These are phyloP conservation scores for Potamarius usumacintae DNA, from an alignment of 2,113 vertebrate species.

Conservation along the genomic window DNA sequence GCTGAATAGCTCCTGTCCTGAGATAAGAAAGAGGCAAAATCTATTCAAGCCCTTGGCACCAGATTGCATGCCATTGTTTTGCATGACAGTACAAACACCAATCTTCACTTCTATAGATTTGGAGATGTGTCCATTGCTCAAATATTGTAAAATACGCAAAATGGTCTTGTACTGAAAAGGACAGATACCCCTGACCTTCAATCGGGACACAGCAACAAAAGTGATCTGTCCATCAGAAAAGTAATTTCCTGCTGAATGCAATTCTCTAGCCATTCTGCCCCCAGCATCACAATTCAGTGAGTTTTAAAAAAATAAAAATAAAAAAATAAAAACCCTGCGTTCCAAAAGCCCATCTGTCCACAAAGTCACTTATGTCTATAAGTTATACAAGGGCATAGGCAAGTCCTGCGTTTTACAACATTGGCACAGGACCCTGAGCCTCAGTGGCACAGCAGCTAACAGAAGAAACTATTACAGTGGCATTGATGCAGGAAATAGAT, in stretches of 20 bases:
- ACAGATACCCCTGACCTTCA: not conserved
- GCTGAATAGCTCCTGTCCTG: conserved; percentile 38
- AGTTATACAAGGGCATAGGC: conserved; percentile 6
- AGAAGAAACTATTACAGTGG: not conserved
- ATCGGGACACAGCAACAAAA: conserved; percentile 1
- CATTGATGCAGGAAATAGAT: not conserved
- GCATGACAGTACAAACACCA: conserved; percentile 29
- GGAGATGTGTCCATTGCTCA: not conserved
- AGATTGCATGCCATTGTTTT: conserved; percentile 31
- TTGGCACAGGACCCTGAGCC: not conserved
- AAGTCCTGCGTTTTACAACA: not conserved
- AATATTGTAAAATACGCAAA: conserved; percentile 34
- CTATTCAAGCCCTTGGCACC: conserved; percentile 28
- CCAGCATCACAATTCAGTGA: not conserved
- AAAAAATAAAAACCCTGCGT: not conserved
- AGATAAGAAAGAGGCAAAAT: conserved; percentile 27
- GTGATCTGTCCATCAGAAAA: conserved; percentile 29
- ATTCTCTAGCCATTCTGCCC: not conserved
- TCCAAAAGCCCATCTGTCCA: conserved; percentile 31
- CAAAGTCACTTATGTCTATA: conserved; percentile 22
- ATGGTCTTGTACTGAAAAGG: not conserved
- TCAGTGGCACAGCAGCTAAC: not conserved
- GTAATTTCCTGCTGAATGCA: not conserved
- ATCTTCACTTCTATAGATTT: not conserved
- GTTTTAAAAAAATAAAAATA: not conserved